Evolutionary conservation across 2,113 vertebrate genomes (phyloP).

Genomic region (Bambusicola thoracicus): DNA sequence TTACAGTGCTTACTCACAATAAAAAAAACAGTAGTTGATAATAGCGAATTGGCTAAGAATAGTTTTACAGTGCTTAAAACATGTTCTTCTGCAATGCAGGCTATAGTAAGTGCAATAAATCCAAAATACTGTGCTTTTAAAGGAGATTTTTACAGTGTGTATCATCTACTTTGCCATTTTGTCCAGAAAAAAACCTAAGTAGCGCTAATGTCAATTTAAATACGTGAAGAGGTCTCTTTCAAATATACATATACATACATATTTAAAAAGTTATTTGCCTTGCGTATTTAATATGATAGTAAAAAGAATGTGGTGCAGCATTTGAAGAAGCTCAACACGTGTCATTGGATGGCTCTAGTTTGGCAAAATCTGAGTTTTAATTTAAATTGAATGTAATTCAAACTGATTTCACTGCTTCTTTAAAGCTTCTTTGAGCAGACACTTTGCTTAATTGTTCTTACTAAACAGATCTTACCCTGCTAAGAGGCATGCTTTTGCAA

Average conservation of each 20-base stretch:
- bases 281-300: not conserved
- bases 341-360: not conserved
- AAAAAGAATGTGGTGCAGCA: not conserved
- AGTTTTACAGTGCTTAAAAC: not conserved
- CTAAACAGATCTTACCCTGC: not conserved
- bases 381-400: not conserved
- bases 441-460: not conserved
- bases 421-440: not conserved
- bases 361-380: not conserved
- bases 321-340: not conserved
- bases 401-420: not conserved
- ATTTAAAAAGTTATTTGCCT: not conserved
- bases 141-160: not conserved
- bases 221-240: not conserved
- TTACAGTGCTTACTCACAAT: not conserved
- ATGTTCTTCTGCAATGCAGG: not conserved
- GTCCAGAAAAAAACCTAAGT: not conserved
- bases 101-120: not conserved
- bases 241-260: not conserved
- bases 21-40: slow-evolving; percentile 1
- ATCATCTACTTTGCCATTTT: not conserved
- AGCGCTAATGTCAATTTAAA: not conserved
- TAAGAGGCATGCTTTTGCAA: not conserved
- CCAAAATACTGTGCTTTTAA: not conserved
- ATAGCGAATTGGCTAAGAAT: not conserved